These are phyloP conservation scores for Apotomis capreana DNA, from an alignment of 2,888 invertebrate genomes.

Conservation along the genomic window DNA sequence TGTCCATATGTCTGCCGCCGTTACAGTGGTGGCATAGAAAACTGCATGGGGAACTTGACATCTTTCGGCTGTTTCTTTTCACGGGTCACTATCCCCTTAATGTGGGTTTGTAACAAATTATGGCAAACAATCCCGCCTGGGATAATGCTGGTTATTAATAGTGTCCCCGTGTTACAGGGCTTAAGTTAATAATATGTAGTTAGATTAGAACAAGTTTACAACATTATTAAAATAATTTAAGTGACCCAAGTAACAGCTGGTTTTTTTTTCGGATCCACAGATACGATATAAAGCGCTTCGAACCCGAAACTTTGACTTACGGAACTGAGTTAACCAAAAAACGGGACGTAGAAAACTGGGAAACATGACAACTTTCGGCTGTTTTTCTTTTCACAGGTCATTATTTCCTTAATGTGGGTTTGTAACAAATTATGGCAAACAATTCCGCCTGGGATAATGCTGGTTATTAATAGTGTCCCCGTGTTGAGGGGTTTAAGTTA, in stretches of 20 bases:
- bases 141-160: slow-evolving; percentile 11
- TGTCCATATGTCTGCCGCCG: too few species aligned
- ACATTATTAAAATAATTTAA: too few species aligned
- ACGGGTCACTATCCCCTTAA: slow-evolving; percentile 19
- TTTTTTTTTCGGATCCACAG: slow-evolving; percentile 67
- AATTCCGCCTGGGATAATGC: slow-evolving; percentile 1
- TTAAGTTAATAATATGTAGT: not conserved
- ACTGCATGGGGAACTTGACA: slow-evolving; percentile 18
- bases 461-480: slow-evolving; percentile 6
- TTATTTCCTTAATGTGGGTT: slow-evolving; percentile 22
- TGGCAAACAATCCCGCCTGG: not conserved
- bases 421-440: slow-evolving; percentile 8
- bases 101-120: slow-evolving; percentile 17
- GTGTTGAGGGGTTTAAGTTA: not conserved
- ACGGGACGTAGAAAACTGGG: slow-evolving; percentile 26
- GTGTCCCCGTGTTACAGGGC: not conserved
- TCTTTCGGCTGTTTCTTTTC: slow-evolving; percentile 21
- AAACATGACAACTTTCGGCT: slow-evolving; percentile 20
- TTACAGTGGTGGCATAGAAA: not conserved
- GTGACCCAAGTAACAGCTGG: too few species aligned
- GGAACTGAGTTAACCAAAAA: slow-evolving; percentile 44
- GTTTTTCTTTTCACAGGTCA: slow-evolving; percentile 12
- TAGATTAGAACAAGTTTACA: not conserved
- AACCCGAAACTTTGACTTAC: slow-evolving; percentile 58
- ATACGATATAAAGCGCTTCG: slow-evolving; percentile 66